Percentiles rank a stretch among this genome's conserved stretches.
Conservation (phyloP, 2,113 vertebrate species). For the Catharus fuscescens region DNA sequence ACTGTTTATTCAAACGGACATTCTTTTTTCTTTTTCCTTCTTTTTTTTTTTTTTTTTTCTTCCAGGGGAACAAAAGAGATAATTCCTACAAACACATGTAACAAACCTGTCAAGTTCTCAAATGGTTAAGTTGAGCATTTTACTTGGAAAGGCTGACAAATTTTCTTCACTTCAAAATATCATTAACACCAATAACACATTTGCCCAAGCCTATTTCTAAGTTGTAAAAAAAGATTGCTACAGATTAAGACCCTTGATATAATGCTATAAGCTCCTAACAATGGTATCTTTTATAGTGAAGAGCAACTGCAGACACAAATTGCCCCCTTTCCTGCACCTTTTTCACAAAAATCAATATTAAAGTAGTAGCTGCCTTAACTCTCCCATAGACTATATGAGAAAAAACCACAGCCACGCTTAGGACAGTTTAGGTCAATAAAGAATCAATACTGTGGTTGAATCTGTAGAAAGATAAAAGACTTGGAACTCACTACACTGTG, state of each 20-base stretch:
- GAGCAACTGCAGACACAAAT: slow-evolving; percentile 82
- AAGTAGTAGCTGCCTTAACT: slow-evolving; percentile 86
- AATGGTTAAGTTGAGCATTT: slow-evolving; percentile 77
- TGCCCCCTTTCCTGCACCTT: slow-evolving; percentile 83
- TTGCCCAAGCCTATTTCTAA: slow-evolving; percentile 82
- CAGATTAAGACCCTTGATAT: slow-evolving; percentile 84
- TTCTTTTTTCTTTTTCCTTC: background rate
- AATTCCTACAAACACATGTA: slow-evolving; percentile 48
- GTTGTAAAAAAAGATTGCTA: slow-evolving; percentile 82
- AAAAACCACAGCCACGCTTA: slow-evolving; percentile 84
- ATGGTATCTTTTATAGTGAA: slow-evolving; percentile 83
- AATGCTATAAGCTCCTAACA: slow-evolving; percentile 84
- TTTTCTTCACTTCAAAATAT: slow-evolving; percentile 85
- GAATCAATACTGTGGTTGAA: slow-evolving; percentile 96
- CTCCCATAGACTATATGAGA: slow-evolving; percentile 82
- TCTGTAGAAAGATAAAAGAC: slow-evolving; percentile 91
- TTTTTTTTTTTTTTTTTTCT: background rate
- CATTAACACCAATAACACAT: slow-evolving; percentile 86
- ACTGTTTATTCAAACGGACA: slow-evolving; percentile 55
- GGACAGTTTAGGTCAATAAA: slow-evolving; percentile 96
- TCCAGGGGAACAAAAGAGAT: slow-evolving; percentile 20
- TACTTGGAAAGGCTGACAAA: slow-evolving; percentile 80
- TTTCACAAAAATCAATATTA: slow-evolving; percentile 87
- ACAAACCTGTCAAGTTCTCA: slow-evolving; percentile 68
- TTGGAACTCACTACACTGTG: slow-evolving; percentile 83